Conservation (phyloP, 1,140 invertebrate genomes). For the Drosophila tani region DNA sequence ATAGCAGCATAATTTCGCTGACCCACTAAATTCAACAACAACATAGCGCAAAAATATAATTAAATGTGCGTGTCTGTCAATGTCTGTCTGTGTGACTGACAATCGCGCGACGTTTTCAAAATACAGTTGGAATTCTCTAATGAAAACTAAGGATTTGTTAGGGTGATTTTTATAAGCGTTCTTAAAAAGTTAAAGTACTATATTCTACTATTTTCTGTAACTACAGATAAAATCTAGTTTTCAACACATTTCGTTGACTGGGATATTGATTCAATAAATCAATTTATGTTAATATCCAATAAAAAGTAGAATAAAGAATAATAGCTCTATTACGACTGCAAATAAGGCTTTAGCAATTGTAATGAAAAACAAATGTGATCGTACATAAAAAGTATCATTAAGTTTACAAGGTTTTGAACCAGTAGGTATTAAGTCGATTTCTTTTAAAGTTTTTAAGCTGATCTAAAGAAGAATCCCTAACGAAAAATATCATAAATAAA, state of each 20-base stretch:
- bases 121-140: conserved; percentile 36
- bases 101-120: conserved; percentile 49
- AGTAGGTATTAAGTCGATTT: not conserved
- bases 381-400: not conserved
- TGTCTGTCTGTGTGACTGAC: conserved; percentile 38
- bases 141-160: not conserved
- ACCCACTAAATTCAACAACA: conserved; percentile 72
- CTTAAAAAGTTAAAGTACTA: not conserved
- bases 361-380: not conserved
- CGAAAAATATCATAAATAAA: no score
- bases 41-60: conserved; percentile 73
- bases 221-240: not conserved
- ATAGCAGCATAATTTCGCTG: conserved; percentile 69
- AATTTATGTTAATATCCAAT: not conserved
- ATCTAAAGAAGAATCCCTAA: not conserved
- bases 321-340: conserved; percentile 1
- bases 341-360: not conserved
- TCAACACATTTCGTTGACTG: not conserved
- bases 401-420: not conserved
- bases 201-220: not conserved
- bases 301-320: not conserved
- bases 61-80: conserved; percentile 73
- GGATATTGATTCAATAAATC: not conserved
- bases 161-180: not conserved
- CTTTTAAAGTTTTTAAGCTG: no score